Evolutionary conservation across 2,113 vertebrate genomes (phyloP).

Genomic region (Muntiacus muntjak): DNA sequence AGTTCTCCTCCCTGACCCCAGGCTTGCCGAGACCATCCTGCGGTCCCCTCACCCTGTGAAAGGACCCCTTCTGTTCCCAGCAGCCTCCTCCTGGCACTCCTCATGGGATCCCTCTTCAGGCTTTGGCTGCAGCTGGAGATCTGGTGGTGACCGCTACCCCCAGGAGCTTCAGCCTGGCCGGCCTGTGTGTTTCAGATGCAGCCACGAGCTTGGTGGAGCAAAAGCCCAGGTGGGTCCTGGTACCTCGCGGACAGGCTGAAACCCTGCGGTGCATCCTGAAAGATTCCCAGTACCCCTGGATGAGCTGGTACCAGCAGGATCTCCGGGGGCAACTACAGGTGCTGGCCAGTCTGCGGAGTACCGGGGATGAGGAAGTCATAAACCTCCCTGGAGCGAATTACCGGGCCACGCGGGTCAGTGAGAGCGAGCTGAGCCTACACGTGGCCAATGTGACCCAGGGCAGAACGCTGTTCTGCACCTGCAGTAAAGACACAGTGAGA

Average conservation of each 20-base stretch:
- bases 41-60: not conserved
- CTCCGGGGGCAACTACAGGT: conserved; percentile 3
- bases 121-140: not conserved
- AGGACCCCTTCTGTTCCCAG: not conserved
- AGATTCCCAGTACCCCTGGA: conserved; percentile 41
- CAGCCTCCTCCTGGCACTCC: rapidly evolving
- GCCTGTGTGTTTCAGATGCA: conserved; percentile 53
- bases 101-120: not conserved
- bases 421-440: not conserved
- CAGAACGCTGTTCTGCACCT: conserved; percentile 47
- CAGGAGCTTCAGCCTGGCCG: not conserved
- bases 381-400: not conserved
- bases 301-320: conserved; percentile 65
- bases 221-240: not conserved
- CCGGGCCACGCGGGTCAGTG: not conserved
- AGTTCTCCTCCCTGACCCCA: not conserved
- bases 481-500: conserved; percentile 59
- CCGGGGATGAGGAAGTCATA: not conserved
- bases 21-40: not conserved
- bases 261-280: conserved; percentile 23
- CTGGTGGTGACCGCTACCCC: too few relatives aligned
- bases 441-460: conserved; percentile 26
- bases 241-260: not conserved
- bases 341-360: not conserved
- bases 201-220: conserved; percentile 10